Evolutionary conservation across 2,888 invertebrate genomes (phyloP), one percentile per base, ranked within the genome.

Genomic region (Thymelicus sylvestris): DNA sequence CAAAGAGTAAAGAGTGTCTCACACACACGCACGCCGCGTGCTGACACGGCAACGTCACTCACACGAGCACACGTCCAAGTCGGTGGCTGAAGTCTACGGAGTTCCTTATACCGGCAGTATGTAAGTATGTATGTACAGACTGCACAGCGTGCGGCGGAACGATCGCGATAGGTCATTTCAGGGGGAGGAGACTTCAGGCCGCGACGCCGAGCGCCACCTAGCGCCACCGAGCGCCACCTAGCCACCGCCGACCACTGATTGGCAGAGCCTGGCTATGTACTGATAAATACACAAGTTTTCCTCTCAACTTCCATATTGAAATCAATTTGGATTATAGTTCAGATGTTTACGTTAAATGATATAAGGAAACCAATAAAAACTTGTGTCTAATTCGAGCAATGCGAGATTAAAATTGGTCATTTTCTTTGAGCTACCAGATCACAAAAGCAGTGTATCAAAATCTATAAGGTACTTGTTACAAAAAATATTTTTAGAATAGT

Each of bases 161-260:
- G 68, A 68, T 63, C 62, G 68, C 68, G 68, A 68, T 68, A 68
- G 68, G 68, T 63, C 62, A 68, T 63, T 68, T 68, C 62, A 68
- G 68, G 68, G 68, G 68, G 67, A 67, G 67, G 67, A 52, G 61
- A 61, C 67, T 62, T 50, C 61, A 67, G 44, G 12, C 44, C 19
- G 19, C 19, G 19, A 19, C 7, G 60, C 60, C 24, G 12, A 31
- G 57, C 50, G 67, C 67, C 61, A 67, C 60, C 66, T 66, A 67
- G 60, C 65, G 66, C 3, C 52, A 7, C 61, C 65, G 41, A 15
- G 57, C 52, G 67, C 67, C 61, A 67, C 60, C 67, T 66, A 67
- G 60, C 65, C 57, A 7, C 61, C 65, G 55, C 41, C 39, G 39
- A 12, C 65, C 10, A 65, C 52, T 52, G 65, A 65, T 65, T 64